Evolutionary conservation across 35 echinoderm and acorn worm species (phyloP), one percentile per base, ranked within the genome.

Genomic region (Acanthaster planci): DNA sequence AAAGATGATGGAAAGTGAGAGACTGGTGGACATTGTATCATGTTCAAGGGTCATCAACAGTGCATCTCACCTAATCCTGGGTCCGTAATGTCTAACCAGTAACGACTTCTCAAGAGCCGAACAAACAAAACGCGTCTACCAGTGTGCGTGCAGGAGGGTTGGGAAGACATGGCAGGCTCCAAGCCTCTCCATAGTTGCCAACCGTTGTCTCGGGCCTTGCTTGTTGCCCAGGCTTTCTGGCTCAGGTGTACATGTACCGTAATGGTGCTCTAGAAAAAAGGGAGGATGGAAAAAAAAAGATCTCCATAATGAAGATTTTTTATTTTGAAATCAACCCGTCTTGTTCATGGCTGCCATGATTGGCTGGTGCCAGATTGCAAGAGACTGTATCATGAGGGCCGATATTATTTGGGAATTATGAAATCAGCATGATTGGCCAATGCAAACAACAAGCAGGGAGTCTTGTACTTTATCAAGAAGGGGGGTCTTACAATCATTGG

Each of bases 31-130:
- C 64, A 72, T 72, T 72, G 64, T 72, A 72, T 72, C 64, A 72
- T 72, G 64, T 72, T 72, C 64, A 72, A 72, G 64, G 64, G 64
- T 72, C 64, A 72, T 72, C 64, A 72, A 72, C 26, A 72, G 64
- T 72, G 64, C 64, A 72, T 72, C 64, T 72, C 64, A 72, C 64
- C 64, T 72, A 72, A 72, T 72, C 64, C 64, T 72, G 64, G 64
- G 64, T 72, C 64, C 64, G 64, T 72, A 72, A 72, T 72, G 64
- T 72, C 64, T 72, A 72, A 72, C 64, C 64, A 72, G 64, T 72
- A 72, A 72, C 64, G 64, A 72, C 64, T 72, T 72, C 23, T 72
- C 64, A 72, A 72, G 64, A 72, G 64, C 64, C 64, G 34, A 72
- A 72, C 64, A 72, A 72, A 72, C 34, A 72, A 7, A 72, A 72